Evolutionary conservation across 2,888 invertebrate species (phyloP), one percentile per base, ranked within the genome.

Genomic region (Andricus curvator): DNA sequence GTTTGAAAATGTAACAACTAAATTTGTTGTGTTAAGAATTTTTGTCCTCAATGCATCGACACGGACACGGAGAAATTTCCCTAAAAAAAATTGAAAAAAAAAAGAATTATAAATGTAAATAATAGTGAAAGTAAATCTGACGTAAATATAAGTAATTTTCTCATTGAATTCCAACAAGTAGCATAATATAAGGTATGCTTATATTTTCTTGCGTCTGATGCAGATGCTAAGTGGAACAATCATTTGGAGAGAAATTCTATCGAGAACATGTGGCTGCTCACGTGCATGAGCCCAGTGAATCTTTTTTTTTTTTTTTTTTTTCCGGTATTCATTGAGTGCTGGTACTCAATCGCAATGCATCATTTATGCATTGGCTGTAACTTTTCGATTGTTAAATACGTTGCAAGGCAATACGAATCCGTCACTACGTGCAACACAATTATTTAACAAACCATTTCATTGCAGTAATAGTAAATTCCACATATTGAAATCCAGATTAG

Each of bases 241-340:
- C 66, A 67, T 78, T 22, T n/a, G 20, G 22, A 25, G 25, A 78
- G 67, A 67, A 78, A 78, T 78, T 60, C 60, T 20, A 66, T 78
- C 11, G 33, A 20, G 8, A 66, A 37, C 66, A 17, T 37, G 41
- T 44, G 22, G 6, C 4, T 4, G 22, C 22, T 67, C 44, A 78
- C 60, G 68, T 62, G 78, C 37, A 8, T 60, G 48, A 41, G 67
- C 56, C 33, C 25, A 68, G 17, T 62, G 11, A n/a, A 2, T 29
- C 2, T 29, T 3, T 29, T 29, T 29, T 29, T 25, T 25, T 29
- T 3, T 29, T 4, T 60, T 22, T 22, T 67, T n/a, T 25, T 44
- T 22, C 29, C 9, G 5, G 20, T 8, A 51, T 33, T 51, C 51
- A n/a, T 51, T 25, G 70, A 70, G 20, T 51, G n/a, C 60, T 22